phyloP scores from a whole-genome alignment of 2,113 vertebrate species.

The Upupa epops region DNA sequence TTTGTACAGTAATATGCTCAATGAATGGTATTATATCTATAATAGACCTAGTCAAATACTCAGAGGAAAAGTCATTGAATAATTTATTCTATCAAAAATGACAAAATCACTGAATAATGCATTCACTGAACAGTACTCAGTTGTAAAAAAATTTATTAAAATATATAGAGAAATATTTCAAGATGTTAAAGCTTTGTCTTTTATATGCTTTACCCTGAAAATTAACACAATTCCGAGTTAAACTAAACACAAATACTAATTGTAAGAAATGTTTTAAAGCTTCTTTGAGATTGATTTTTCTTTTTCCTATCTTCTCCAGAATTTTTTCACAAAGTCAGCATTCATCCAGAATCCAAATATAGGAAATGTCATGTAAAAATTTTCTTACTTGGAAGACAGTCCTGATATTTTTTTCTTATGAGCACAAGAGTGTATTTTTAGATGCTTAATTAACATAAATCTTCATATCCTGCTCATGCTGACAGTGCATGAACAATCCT shows the following conservation, averaged over 20 bases:
- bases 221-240: not conserved
- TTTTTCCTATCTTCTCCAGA: not conserved
- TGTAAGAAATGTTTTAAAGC: not conserved
- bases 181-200: not conserved
- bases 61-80: not conserved
- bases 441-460: not conserved
- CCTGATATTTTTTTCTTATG: not conserved
- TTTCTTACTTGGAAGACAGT: not conserved
- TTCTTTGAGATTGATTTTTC: not conserved
- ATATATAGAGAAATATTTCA: not conserved
- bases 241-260: not conserved
- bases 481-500: not conserved
- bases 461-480: not conserved
- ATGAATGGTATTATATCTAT: not conserved
- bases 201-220: not conserved
- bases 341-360: not conserved
- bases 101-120: slow-evolving; percentile 36
- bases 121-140: not conserved
- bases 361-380: not conserved
- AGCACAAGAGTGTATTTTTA: not conserved
- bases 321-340: not conserved
- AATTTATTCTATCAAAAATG: slow-evolving; percentile 40
- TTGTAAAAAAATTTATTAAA: not conserved
- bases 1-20: not conserved
- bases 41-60: not conserved